Evolutionary conservation across 1,140 invertebrate species (phyloP).

Genomic region (Solenopsis invicta): DNA sequence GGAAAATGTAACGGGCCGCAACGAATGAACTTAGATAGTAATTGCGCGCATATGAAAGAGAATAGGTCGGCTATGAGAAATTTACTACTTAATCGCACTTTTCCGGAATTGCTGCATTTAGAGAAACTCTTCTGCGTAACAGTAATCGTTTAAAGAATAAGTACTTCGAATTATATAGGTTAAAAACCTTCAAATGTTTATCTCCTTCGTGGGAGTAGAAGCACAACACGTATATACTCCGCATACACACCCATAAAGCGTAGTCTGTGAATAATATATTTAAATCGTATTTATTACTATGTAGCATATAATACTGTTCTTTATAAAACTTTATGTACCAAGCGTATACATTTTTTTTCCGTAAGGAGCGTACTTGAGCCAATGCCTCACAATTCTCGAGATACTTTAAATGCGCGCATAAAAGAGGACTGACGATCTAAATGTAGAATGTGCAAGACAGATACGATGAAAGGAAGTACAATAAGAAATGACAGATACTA

Average conservation of each 20-base stretch:
- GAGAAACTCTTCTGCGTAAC: slow-evolving; percentile 3
- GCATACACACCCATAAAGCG: neutral
- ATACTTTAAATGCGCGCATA: slow-evolving; percentile 68
- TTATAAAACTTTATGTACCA: neutral
- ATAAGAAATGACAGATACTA: slow-evolving; percentile 46
- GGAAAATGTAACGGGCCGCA: slow-evolving; percentile 39
- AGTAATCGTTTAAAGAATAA: slow-evolving; percentile 15
- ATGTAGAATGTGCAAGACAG: slow-evolving; percentile 28
- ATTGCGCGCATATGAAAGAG: slow-evolving; percentile 42
- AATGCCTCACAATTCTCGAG: slow-evolving; percentile 48
- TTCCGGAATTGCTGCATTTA: slow-evolving; percentile 33
- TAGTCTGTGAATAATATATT: too few relatives aligned
- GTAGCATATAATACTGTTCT: neutral
- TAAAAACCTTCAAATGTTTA: slow-evolving; percentile 16
- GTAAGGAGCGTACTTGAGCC: neutral
- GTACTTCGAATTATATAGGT: slow-evolving; percentile 21
- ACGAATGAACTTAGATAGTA: slow-evolving; percentile 53
- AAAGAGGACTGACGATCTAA: slow-evolving; percentile 44
- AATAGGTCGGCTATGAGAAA: slow-evolving; percentile 23
- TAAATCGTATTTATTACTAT: neutral
- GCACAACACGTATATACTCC: neutral
- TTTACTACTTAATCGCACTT: slow-evolving; percentile 45
- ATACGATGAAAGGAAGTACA: slow-evolving; percentile 8
- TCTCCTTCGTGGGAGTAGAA: neutral
- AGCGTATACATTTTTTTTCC: too few relatives aligned